Evolutionary conservation across 1,140 invertebrate genomes (phyloP).

Genomic region (Pseudomyrmex sp.): DNA sequence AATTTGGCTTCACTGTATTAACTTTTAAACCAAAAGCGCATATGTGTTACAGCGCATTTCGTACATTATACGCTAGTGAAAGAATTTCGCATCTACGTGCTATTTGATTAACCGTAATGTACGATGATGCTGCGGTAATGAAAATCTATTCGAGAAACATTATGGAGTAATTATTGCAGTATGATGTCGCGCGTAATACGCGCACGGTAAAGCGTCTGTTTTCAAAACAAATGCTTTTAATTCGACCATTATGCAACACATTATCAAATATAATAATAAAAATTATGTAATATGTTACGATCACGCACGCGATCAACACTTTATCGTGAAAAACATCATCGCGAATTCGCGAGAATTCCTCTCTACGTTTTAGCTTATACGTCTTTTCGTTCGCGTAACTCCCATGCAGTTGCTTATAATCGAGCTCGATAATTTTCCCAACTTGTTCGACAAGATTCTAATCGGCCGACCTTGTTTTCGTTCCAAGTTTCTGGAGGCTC

Average conservation of each 20-base stretch:
- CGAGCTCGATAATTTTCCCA: slow-evolving; percentile 38
- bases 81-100: background rate
- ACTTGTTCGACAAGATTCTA: slow-evolving; percentile 48
- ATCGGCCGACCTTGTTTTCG: slow-evolving; percentile 53
- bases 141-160: slow-evolving; percentile 17
- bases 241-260: background rate
- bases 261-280: slow-evolving; percentile 33
- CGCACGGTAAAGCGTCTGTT: background rate
- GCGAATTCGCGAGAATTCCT: background rate
- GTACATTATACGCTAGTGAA: background rate
- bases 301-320: background rate
- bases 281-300: background rate
- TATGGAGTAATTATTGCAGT: slow-evolving; percentile 5
- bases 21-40: background rate
- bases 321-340: background rate
- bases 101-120: slow-evolving; percentile 24
- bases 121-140: slow-evolving; percentile 5
- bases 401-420: slow-evolving; percentile 41
- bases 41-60: slow-evolving; percentile 5
- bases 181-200: background rate
- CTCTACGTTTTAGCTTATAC: background rate
- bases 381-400: slow-evolving; percentile 12
- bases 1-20: slow-evolving; percentile 20
- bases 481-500: background rate
- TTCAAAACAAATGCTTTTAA: slow-evolving; percentile 9